These are phyloP conservation scores for Phenganax marumi DNA, from an alignment of 92 coral and sea anemone species.

Conservation along the genomic window DNA sequence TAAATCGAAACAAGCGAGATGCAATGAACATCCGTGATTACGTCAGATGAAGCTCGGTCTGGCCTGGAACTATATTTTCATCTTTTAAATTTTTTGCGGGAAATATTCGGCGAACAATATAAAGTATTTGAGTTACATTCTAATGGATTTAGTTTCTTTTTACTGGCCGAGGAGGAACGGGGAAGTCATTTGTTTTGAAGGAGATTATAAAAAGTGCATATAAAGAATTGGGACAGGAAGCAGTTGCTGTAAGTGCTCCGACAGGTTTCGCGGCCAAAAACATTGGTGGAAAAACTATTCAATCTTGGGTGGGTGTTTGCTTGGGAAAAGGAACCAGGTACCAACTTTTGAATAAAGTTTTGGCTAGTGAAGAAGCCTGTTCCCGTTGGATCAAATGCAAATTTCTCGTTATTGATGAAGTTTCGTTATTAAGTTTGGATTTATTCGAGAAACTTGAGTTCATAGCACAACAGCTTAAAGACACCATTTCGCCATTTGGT, in stretches of 20 bases:
- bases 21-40: not conserved
- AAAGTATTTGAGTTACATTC: slow-evolving; percentile 36
- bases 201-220: not conserved
- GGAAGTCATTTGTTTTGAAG: slow-evolving; percentile 2
- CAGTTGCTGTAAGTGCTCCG: slow-evolving; percentile 6
- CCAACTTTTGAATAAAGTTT: slow-evolving; percentile 12
- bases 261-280: slow-evolving; percentile 11
- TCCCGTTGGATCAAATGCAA: slow-evolving; percentile 6
- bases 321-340: not conserved
- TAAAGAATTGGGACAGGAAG: not conserved
- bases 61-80: slow-evolving; percentile 5
- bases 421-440: slow-evolving; percentile 3
- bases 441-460: slow-evolving; percentile 34
- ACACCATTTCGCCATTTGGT: slow-evolving; percentile 10
- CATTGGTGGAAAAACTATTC: slow-evolving; percentile 15
- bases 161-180: slow-evolving; percentile 42
- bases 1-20: too few relatives aligned
- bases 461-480: slow-evolving; percentile 17
- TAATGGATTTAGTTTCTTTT: slow-evolving; percentile 30
- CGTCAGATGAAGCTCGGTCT: not conserved
- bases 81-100: not conserved
- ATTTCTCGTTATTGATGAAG: slow-evolving; percentile 29
- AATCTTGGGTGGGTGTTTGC: slow-evolving; percentile 29
- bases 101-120: not conserved
- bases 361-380: not conserved